Conservation (phyloP, 2,888 invertebrate genomes). For the Diaphora mendica region DNA sequence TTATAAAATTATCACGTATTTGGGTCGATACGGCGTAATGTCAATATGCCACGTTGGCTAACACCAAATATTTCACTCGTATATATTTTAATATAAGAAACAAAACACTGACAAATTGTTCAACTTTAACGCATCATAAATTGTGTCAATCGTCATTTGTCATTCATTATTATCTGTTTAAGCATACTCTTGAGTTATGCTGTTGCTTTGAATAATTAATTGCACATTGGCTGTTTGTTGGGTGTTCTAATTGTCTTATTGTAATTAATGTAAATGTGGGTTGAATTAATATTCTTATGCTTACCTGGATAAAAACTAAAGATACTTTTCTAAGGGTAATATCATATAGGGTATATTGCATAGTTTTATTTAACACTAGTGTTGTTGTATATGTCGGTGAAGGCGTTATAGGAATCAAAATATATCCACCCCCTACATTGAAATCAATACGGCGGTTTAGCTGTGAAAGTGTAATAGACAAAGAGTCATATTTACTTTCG, state of each 20-base stretch:
- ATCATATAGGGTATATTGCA: not conserved
- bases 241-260: not conserved
- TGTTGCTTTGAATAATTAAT: conserved; percentile 15
- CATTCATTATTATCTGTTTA: conserved; percentile 10
- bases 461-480: too few species aligned
- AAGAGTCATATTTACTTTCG: too few species aligned
- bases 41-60: conserved; percentile 34
- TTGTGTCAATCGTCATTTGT: conserved; percentile 23
- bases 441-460: too few species aligned
- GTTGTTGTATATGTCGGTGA: too few species aligned
- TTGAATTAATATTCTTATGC: not conserved
- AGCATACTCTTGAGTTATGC: conserved; percentile 15
- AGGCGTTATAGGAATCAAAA: too few species aligned
- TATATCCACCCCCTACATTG: too few species aligned
- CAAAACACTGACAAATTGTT: conserved; percentile 27
- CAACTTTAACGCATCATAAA: conserved; percentile 30
- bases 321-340: not conserved
- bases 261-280: not conserved
- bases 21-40: conserved; percentile 35
- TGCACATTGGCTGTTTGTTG: conserved; percentile 9
- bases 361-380: too few species aligned
- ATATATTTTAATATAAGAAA: not conserved
- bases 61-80: not conserved
- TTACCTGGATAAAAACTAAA: not conserved
- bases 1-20: conserved; percentile 51